Percentiles rank a stretch among this genome's conserved stretches.
Evolutionary conservation across 2,888 invertebrate genomes (phyloP).

Genomic region (Quadroppia sp.): DNA sequence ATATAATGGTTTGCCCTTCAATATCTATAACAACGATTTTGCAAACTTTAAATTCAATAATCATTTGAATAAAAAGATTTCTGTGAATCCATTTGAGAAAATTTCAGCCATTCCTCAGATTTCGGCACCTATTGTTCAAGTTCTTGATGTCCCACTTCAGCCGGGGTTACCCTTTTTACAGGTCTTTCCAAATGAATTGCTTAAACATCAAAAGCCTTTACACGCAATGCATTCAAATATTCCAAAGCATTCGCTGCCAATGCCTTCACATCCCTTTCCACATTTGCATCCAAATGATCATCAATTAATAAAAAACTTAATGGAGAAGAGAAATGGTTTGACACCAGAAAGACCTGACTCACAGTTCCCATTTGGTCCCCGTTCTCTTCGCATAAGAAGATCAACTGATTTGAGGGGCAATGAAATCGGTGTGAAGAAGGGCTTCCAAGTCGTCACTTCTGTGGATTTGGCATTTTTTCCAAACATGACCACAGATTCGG

Average conservation of each 20-base stretch:
- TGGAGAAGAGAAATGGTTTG: constrained; percentile 26
- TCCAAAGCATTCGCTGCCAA: neutral
- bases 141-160: constrained; percentile 36
- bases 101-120: neutral
- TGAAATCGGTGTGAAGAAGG: constrained; percentile 71
- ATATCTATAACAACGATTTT: neutral
- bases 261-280: constrained; percentile 1
- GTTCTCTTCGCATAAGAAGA: constrained; percentile 45
- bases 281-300: constrained; percentile 41
- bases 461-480: constrained; percentile 86
- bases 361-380: constrained; percentile 44
- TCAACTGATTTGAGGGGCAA: constrained; percentile 43
- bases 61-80: constrained; percentile 7
- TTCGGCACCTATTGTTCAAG: constrained; percentile 26
- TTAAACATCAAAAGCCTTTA: constrained; percentile 15
- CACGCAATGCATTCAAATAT: neutral
- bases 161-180: constrained; percentile 15
- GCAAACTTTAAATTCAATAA: neutral
- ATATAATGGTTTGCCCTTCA: constrained; percentile 1
- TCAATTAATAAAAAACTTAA: constrained; percentile 21
- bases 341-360: constrained; percentile 16
- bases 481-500: constrained; percentile 51
- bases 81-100: neutral
- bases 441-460: constrained; percentile 86
- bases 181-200: neutral